phyloP scores from a whole-genome alignment of 2,113 vertebrate species.

The Notiomystis cincta region DNA sequence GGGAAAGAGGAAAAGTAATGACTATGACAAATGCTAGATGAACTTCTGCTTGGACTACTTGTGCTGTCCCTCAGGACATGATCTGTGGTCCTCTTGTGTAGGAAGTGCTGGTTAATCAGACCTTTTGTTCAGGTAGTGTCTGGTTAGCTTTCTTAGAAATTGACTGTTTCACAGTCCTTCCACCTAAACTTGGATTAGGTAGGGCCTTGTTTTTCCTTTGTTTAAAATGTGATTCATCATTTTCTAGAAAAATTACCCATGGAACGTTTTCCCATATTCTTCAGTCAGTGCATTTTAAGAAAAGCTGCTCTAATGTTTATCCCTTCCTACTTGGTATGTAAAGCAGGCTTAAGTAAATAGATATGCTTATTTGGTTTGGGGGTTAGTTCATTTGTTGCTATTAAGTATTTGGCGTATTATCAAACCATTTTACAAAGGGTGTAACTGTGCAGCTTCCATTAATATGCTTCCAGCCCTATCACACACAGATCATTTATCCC shows the following conservation, averaged over 20 bases:
- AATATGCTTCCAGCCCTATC: conserved; percentile 5
- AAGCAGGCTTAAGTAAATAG: conserved; percentile 33
- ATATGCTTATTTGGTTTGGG: conserved; percentile 17
- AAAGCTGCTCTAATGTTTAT: not conserved
- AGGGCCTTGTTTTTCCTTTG: not conserved
- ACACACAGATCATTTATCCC: not conserved
- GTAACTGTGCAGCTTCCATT: conserved; percentile 50
- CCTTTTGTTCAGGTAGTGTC: not conserved
- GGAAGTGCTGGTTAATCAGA: not conserved
- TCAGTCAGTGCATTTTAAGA: not conserved
- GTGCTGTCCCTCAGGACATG: rapidly evolving
- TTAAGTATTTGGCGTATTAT: conserved; percentile 49
- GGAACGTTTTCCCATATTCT: not conserved
- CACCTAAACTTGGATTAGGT: not conserved
- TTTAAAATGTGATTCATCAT: not conserved
- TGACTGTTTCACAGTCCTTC: not conserved
- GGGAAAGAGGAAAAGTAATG: not conserved
- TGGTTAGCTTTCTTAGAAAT: not conserved
- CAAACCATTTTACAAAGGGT: conserved; percentile 46
- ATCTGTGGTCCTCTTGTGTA: not conserved
- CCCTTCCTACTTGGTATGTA: not conserved
- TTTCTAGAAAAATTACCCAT: not conserved
- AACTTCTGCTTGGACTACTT: not conserved
- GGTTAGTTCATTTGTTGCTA: conserved; percentile 50
- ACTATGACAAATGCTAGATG: not conserved